Evolutionary conservation across 2,888 invertebrate species (phyloP), one percentile per base, ranked within the genome.

Genomic region (Synergus japonicus): DNA sequence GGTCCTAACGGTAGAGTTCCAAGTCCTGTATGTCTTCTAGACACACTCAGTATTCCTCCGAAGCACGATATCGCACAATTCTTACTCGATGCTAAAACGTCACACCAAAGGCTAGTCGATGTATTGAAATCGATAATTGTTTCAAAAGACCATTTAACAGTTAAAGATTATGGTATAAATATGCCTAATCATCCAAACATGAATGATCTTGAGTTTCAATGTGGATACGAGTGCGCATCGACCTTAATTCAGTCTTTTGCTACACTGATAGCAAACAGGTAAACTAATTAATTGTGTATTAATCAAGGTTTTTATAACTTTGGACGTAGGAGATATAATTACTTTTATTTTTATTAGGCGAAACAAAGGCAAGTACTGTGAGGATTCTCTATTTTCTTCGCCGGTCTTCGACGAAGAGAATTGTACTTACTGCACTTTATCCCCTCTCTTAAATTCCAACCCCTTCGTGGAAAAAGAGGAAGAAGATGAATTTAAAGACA

Each of bases 1-100:
- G 85, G 79, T 76, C 80, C 80, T 13, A 86, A 84, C 43, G 84
- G 81, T 79, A 87, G 82, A 80, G 82, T 79, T 76, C 80, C 80
- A 69, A 89, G 83, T 81, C 87, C 84, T 22, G 86, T 88, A 41
- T 82, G 85, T 46, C 84, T 54, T 80, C 76, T 85, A 49, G 88
- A 87, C 80, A 83, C 84, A 29, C 77, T 80, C 4, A 83, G 80
- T 81, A 84, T 86, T 76, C 86, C 86, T 12, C 85, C 89, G 8
- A 86, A 83, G 65, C 85, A 85, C 18, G 89, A 89, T 37, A 83
- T 87, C 79, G 82, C 89, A 76, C 85, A 88, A 79, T 89, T 88
- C 79, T 84, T 89, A 77, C 83, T 73, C 37, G 73, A 73, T 73
- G 46, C 73, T 54, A 73, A 73, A 73, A 73, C 73, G 29, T 49